Base-by-base conservation (phyloP, 2,113 vertebrate species). In the Lepidothrix coronata region DNA sequence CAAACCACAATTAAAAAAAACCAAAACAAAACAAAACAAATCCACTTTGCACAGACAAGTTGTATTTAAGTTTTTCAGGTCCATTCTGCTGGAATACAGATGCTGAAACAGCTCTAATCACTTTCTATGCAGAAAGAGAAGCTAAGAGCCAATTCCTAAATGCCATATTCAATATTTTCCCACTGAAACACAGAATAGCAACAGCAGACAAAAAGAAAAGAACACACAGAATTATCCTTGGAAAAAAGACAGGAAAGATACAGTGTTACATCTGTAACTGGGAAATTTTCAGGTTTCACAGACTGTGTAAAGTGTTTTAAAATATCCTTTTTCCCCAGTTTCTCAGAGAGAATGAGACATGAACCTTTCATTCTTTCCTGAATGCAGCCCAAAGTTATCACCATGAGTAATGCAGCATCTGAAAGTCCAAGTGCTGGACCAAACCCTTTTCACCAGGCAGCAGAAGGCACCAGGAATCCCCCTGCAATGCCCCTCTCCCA, bases 401-500 rank as follows among this genome's bases (percentile, higher is more conserved):
- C 76, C 0, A 3, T 3, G 22, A 8, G 31, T 0, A 2, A 30
- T 0, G 5, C n/a, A 71, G 55, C 9, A 8, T 7, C 39, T 8
- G 2, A 1, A 19, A 25, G 3, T 20, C 51, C 23, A 43, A 54
- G 20, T 2, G 7, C 8, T 27, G 71, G 52, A 18, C n/a, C 25
- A 24, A 44, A 5, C 23, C 58, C 48, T 17, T 33, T 39, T 27
- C 66, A 37, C 33, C 22, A 23, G 58, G 61, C 30, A 54, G 66
- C 41, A 33, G 33, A 13, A 51, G 54, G 35, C 46, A 43, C 2
- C 7, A 4, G 8, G 11, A 23, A 39, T 0, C 31, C 28, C 41
- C 8, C 5, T 13, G 3, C 2, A 14, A 25, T 13, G 9, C 3
- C 37, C n/a, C 18, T 19, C 30, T 52, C 48, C 76, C 6, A 17